A percentile compares a stretch with the other conserved stretches of the same genome.
These are phyloP conservation scores for Rhabdophis nuchalis DNA, from an alignment of 2,797 vertebrate genomes.

Conservation along the genomic window DNA sequence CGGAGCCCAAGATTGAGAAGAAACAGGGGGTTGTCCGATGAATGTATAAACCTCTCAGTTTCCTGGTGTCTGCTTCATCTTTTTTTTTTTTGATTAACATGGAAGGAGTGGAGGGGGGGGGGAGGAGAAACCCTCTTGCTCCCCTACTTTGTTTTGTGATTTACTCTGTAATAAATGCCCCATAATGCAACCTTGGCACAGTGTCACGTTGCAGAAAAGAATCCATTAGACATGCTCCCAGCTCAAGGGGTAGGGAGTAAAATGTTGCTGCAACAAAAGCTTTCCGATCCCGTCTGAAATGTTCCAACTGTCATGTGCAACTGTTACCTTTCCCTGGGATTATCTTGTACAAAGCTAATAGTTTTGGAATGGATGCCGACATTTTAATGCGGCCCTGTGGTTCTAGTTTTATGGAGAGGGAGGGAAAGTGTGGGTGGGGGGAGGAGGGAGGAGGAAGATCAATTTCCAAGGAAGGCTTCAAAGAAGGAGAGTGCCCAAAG, in stretches of 20 bases:
- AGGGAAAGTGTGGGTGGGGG: conserved; percentile 21
- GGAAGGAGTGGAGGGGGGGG: not conserved
- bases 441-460: conserved; percentile 58
- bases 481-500: conserved; percentile 68
- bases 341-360: conserved; percentile 67
- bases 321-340: conserved; percentile 63
- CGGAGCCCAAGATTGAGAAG: not conserved
- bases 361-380: conserved; percentile 63
- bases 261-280: conserved; percentile 54
- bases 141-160: conserved; percentile 48
- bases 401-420: conserved; percentile 65
- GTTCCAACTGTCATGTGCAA: conserved; percentile 60
- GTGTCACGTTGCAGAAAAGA: conserved; percentile 55
- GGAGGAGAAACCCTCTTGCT: conserved; percentile 2
- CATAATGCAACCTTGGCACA: conserved; percentile 33
- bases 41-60: not conserved
- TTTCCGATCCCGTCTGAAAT: conserved; percentile 57
- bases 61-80: conserved; percentile 27
- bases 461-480: conserved; percentile 70
- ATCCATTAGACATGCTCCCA: conserved; percentile 55
- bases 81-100: conserved; percentile 27
- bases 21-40: not conserved
- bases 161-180: conserved; percentile 55
- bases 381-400: conserved; percentile 68
- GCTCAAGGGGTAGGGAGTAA: conserved; percentile 8